Evolutionary conservation across 2,113 vertebrate genomes (phyloP).

Genomic region (Oncorhynchus clarkii): DNA sequence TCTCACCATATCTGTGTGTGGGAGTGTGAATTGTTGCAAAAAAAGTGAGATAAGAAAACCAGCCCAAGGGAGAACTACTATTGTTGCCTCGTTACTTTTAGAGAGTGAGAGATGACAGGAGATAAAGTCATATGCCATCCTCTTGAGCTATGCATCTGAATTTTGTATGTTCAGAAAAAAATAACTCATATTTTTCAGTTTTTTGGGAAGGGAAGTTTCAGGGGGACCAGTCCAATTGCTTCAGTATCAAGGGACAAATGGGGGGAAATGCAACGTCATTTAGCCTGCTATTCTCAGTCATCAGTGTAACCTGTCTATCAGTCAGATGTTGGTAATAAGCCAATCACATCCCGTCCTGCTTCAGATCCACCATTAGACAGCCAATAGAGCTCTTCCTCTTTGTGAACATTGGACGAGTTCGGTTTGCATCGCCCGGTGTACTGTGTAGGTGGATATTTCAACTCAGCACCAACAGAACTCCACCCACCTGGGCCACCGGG

Average conservation of each 20-base stretch:
- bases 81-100: constrained; percentile 29
- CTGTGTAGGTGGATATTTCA: no score
- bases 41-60: constrained; percentile 3
- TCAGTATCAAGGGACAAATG: constrained; percentile 6
- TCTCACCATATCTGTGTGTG: constrained; percentile 2
- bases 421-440: no score
- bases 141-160: not conserved
- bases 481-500: no score
- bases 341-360: constrained; percentile 56
- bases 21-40: constrained; percentile 15
- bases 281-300: constrained; percentile 22
- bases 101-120: not conserved
- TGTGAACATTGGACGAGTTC: not conserved
- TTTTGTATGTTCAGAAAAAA: not conserved
- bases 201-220: not conserved
- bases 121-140: not conserved
- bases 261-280: not conserved
- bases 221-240: constrained; percentile 29
- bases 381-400: constrained; percentile 23
- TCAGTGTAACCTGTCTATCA: not conserved
- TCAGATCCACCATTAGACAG: constrained; percentile 31
- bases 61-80: not conserved
- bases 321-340: constrained; percentile 40
- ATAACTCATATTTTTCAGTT: no score
- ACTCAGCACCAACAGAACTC: no score